These are phyloP conservation scores for Ovibos moschatus DNA, from an alignment of 2,113 vertebrate genomes.

Conservation along the genomic window DNA sequence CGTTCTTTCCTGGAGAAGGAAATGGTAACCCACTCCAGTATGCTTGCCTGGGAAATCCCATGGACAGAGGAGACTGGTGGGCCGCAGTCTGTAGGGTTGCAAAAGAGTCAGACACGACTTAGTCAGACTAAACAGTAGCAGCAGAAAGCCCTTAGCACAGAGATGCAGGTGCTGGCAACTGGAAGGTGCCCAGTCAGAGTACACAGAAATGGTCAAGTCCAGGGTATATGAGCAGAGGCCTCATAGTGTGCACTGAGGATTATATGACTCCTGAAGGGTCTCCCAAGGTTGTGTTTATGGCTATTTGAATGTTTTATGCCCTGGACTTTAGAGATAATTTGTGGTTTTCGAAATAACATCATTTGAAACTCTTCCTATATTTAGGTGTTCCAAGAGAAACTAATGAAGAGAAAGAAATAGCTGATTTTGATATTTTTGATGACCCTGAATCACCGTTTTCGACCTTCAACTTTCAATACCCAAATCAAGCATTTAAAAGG, in stretches of 20 bases:
- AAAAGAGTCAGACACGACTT: background rate
- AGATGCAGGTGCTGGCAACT: background rate
- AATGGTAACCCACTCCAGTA: background rate
- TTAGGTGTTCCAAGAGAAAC: constrained; percentile 92
- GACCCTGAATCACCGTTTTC: constrained; percentile 93
- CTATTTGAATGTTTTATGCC: background rate
- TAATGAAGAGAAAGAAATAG: constrained; percentile 90
- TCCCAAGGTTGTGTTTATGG: background rate
- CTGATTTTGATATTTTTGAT: constrained; percentile 98
- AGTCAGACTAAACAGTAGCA: background rate
- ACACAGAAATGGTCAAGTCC: background rate
- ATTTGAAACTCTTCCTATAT: constrained; percentile 30
- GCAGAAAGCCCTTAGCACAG: background rate
- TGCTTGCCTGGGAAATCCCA: background rate
- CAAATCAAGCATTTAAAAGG: constrained; percentile 91
- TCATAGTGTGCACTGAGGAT: rapidly evolving
- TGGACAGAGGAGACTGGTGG: background rate
- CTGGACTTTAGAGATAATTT: background rate
- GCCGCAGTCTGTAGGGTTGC: rapidly evolving
- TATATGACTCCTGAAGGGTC: background rate
- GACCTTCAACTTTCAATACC: constrained; percentile 98
- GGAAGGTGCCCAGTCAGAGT: background rate
- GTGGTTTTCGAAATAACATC: background rate
- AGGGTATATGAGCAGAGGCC: background rate
- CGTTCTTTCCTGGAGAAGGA: background rate